Conservation (phyloP, 2,888 invertebrate species). For the Drosophila austrosaltans region DNA sequence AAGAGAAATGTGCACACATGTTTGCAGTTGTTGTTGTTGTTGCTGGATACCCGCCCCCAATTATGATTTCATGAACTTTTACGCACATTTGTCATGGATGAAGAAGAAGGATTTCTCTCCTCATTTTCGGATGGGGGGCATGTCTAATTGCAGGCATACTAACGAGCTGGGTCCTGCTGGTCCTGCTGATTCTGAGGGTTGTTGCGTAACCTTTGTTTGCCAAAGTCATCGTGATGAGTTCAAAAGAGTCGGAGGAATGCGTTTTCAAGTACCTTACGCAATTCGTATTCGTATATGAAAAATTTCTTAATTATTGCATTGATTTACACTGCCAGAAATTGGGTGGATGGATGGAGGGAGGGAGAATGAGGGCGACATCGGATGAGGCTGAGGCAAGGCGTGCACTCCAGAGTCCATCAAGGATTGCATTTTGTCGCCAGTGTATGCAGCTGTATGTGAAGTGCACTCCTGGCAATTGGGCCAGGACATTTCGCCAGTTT, state of each 20-base stretch:
- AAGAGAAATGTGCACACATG: slow-evolving; percentile 24
- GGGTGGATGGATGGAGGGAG: slow-evolving; percentile 5
- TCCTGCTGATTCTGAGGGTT: slow-evolving; percentile 16
- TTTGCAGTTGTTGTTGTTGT: slow-evolving; percentile 10
- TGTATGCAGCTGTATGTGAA: slow-evolving; percentile 47
- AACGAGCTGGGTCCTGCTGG: slow-evolving; percentile 54
- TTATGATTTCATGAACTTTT: slow-evolving; percentile 71
- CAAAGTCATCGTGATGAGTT: not conserved
- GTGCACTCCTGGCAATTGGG: slow-evolving; percentile 37
- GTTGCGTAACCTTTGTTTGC: slow-evolving; percentile 43
- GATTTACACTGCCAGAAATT: slow-evolving; percentile 56
- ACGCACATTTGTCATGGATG: slow-evolving; percentile 75
- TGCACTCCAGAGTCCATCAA: slow-evolving; percentile 51
- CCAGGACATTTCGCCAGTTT: slow-evolving; percentile 67
- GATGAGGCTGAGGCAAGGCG: slow-evolving; percentile 5
- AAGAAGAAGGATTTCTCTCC: not conserved
- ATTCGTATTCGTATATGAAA: slow-evolving; percentile 37
- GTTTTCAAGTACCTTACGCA: slow-evolving; percentile 64
- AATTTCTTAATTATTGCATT: slow-evolving; percentile 78
- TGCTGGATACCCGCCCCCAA: slow-evolving; percentile 42
- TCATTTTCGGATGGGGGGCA: slow-evolving; percentile 5
- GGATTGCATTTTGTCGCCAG: slow-evolving; percentile 68
- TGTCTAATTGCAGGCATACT: slow-evolving; percentile 73
- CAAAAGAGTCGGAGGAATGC: slow-evolving; percentile 34
- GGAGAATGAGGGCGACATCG: slow-evolving; percentile 8